Evolutionary conservation across 2,888 invertebrate genomes (phyloP).

Genomic region (Pandemis heparana): DNA sequence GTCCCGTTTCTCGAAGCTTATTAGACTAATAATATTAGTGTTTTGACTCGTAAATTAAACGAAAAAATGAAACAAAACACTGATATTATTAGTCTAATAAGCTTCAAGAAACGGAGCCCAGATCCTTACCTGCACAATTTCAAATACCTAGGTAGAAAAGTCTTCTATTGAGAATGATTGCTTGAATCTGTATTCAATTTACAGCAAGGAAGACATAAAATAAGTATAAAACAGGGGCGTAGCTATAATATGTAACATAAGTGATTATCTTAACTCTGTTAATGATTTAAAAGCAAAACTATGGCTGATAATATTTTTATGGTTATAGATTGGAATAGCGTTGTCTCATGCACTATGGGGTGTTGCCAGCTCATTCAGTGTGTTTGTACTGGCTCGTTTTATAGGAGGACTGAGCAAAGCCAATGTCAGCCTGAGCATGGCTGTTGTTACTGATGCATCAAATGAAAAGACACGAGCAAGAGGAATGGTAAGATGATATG

Average conservation of each 20-base stretch:
- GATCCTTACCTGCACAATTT: neutral
- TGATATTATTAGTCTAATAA: too few species aligned
- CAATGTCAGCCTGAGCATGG: constrained; percentile 97
- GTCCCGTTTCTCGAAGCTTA: too few species aligned
- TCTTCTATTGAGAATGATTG: neutral
- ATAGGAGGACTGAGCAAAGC: constrained; percentile 98
- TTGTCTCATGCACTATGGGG: constrained; percentile 96
- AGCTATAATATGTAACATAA: too few species aligned
- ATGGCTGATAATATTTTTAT: constrained; percentile 37
- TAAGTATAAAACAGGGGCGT: too few species aligned
- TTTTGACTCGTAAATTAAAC: too few species aligned
- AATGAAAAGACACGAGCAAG: constrained; percentile 93
- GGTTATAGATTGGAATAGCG: constrained; percentile 92
- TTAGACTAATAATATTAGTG: too few species aligned
- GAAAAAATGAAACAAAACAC: too few species aligned
- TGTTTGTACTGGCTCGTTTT: constrained; percentile 96
- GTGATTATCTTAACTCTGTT: too few species aligned
- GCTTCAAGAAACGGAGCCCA: too few species aligned
- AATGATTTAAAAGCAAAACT: too few species aligned
- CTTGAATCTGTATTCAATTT: neutral
- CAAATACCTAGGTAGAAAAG: neutral
- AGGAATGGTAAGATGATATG: constrained; percentile 92
- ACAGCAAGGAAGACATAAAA: too few species aligned
- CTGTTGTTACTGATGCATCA: constrained; percentile 97
- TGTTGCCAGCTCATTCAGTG: constrained; percentile 92